These are phyloP conservation scores for Gymnocheta viridis DNA, from an alignment of 2,888 invertebrate species.

Conservation along the genomic window DNA sequence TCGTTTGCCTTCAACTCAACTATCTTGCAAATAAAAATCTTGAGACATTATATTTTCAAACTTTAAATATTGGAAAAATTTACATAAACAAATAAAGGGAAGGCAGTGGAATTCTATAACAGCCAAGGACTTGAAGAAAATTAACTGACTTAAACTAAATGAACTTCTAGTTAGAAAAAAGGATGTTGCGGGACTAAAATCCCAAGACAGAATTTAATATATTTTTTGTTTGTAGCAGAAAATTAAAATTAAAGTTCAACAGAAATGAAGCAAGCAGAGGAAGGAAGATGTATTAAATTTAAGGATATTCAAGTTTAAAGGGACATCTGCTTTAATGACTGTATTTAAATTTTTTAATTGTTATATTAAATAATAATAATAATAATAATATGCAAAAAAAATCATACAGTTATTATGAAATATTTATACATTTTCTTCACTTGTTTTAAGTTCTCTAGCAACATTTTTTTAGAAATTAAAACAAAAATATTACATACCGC, in stretches of 20 bases:
- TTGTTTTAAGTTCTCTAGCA: too few relatives aligned
- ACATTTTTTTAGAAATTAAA: too few relatives aligned
- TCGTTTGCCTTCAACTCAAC: neutral
- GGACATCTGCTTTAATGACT: too few relatives aligned
- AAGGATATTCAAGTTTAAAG: neutral
- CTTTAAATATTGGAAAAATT: constrained; percentile 53
- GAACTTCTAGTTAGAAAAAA: constrained; percentile 10
- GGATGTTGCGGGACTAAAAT: neutral
- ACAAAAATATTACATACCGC: neutral
- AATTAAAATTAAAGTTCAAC: neutral
- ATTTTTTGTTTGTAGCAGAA: neutral
- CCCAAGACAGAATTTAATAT: neutral
- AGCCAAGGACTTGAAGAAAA: too few relatives aligned
- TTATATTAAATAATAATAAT: too few relatives aligned
- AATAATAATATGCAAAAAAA: too few relatives aligned
- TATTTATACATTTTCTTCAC: too few relatives aligned
- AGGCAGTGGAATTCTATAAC: too few relatives aligned
- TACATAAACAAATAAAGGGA: constrained; percentile 11
- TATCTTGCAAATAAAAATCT: constrained; percentile 42
- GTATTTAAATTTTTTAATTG: too few relatives aligned
- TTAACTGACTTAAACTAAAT: constrained; percentile 36
- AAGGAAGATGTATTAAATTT: neutral
- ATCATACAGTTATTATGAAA: too few relatives aligned
- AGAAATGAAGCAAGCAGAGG: too few relatives aligned
- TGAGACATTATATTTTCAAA: constrained; percentile 48